Evolutionary conservation across 2,113 vertebrate species (phyloP).

Genomic region (Platysteira castanea): DNA sequence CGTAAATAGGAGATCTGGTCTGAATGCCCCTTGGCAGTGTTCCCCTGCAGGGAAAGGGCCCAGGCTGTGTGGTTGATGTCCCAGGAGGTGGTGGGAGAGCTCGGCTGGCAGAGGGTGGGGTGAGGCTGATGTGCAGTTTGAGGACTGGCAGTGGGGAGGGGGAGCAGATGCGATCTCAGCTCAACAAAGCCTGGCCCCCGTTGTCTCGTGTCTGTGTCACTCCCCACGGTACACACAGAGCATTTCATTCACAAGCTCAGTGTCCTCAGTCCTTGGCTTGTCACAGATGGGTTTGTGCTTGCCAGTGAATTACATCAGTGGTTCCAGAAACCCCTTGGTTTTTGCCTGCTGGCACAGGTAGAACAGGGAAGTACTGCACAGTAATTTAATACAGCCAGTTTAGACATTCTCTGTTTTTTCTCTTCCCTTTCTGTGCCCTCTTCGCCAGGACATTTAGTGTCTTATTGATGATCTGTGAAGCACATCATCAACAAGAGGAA

Average conservation of each 20-base stretch:
- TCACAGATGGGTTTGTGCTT: not conserved
- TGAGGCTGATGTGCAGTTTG: not conserved
- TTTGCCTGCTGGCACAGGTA: not conserved
- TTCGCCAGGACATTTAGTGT: not conserved
- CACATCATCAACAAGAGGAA: not conserved
- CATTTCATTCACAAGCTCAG: not conserved
- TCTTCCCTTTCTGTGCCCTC: not conserved
- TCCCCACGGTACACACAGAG: not conserved
- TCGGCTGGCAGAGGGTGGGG: not conserved
- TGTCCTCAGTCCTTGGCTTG: not conserved
- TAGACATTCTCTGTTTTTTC: not conserved
- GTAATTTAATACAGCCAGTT: not conserved
- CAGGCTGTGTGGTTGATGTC: not conserved
- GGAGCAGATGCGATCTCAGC: not conserved
- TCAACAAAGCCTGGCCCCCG: not conserved
- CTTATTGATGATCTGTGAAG: not conserved
- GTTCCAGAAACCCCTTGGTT: not conserved
- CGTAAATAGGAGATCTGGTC: not conserved
- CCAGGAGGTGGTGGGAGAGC: not conserved
- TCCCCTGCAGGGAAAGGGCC: not conserved
- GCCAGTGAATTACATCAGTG: conserved; percentile 19
- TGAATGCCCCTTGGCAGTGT: not conserved
- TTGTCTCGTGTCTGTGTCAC: not conserved
- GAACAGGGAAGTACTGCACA: not conserved
- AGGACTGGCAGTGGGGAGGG: not conserved